Evolutionary conservation across 2,888 invertebrate species (phyloP).

Genomic region (Pheosia gnoma): DNA sequence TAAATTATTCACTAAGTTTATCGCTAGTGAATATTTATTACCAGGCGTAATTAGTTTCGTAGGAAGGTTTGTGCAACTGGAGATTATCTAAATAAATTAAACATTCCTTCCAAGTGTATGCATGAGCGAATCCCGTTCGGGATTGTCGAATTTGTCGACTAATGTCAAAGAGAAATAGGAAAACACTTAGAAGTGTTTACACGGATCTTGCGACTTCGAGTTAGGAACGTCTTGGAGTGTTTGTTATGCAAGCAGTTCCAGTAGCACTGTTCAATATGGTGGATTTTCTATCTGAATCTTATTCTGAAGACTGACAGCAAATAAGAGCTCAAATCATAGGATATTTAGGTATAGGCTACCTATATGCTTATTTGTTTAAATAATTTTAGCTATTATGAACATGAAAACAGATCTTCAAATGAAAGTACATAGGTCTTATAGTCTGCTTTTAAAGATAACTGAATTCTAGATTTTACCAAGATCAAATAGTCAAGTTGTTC

Average conservation of each 20-base stretch:
- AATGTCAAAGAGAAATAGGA: slow-evolving; percentile 55
- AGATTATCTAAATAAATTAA: slow-evolving; percentile 66
- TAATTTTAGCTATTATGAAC: neutral
- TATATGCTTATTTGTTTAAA: no score
- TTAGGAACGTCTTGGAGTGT: slow-evolving; percentile 24
- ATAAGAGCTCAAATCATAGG: neutral
- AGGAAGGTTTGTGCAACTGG: slow-evolving; percentile 64
- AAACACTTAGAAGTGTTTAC: slow-evolving; percentile 56
- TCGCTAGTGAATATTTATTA: slow-evolving; percentile 78
- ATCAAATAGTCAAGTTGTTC: slow-evolving; percentile 29
- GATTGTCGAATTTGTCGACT: slow-evolving; percentile 46
- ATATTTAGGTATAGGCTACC: neutral
- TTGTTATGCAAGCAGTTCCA: slow-evolving; percentile 24
- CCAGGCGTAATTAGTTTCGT: slow-evolving; percentile 71
- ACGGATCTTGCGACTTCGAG: slow-evolving; percentile 38
- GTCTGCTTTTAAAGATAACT: neutral
- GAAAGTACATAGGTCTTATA: neutral
- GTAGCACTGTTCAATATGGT: slow-evolving; percentile 11
- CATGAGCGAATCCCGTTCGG: slow-evolving; percentile 41
- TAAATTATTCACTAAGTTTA: slow-evolving; percentile 76
- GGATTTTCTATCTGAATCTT: neutral
- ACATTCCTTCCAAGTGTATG: slow-evolving; percentile 54
- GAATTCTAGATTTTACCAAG: neutral
- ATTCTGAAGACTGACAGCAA: neutral
- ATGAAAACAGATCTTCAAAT: neutral